Percentiles rank a stretch among this genome's conserved stretches.
Evolutionary conservation across 2,888 invertebrate species (phyloP).

Genomic region (Mantis religiosa): DNA sequence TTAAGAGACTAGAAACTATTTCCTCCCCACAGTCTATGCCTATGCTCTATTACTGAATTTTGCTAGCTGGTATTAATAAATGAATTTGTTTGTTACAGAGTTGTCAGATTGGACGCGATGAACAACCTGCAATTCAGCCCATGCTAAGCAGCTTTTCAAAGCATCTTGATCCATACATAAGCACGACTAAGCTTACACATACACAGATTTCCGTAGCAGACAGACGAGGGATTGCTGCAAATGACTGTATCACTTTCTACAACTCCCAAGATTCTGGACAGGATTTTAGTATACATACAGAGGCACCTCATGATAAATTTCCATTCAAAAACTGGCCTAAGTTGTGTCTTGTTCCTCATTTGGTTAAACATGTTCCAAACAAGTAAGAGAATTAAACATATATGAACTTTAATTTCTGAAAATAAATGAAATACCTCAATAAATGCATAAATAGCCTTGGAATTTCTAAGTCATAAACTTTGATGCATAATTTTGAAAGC

Average conservation of each 20-base stretch:
- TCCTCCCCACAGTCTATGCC: too few relatives aligned
- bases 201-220: conserved; percentile 40
- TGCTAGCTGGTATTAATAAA: background rate
- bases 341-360: background rate
- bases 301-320: conserved; percentile 34
- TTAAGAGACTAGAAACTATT: too few relatives aligned
- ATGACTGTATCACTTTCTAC: conserved; percentile 44
- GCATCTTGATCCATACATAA: conserved; percentile 45
- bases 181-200: conserved; percentile 40
- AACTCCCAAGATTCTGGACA: conserved; percentile 35
- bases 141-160: conserved; percentile 42
- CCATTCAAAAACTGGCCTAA: conserved; percentile 33
- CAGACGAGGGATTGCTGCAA: conserved; percentile 39
- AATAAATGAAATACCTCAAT: too few relatives aligned
- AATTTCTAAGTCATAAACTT: too few relatives aligned
- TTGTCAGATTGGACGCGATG: conserved; percentile 38
- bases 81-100: background rate
- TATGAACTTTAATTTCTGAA: too few relatives aligned
- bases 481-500: too few relatives aligned
- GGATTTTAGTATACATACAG: conserved; percentile 29
- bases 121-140: conserved; percentile 43
- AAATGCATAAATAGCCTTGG: too few relatives aligned
- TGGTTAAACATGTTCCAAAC: background rate
- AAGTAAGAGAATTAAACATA: background rate
- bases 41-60: too few relatives aligned